Evolutionary conservation across 2,797 vertebrate genomes (phyloP), one percentile per base, ranked within the genome.

Genomic region (Danio aesculapii): DNA sequence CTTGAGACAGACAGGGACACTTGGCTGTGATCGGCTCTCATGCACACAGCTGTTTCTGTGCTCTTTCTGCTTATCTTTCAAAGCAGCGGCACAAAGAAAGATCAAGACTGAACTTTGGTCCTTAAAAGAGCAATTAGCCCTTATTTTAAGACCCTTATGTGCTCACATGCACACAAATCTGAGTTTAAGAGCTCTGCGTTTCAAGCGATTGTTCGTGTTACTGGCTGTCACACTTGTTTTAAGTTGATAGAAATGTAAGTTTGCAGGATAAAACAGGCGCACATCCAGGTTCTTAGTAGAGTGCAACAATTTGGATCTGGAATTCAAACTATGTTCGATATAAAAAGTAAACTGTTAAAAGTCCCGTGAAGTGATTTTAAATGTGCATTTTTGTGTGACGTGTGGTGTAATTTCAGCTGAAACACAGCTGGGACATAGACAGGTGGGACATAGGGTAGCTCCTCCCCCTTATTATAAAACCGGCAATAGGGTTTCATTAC

Each of bases 1-100:
- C 76, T 90, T 67, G 83, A 89, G 85, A 86, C 77, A 89, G 90
- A 85, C 4, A 73, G 88, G 85, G 80, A 86, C 90, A 92, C 88
- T 89, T 90, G 92, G 83, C 83, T 77, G 81, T 81, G 77, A 84
- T 55, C 9, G 64, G 30, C 74, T 5, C 77, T 81, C 67, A 75
- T 74, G 17, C 84, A 73, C 50, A 74, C 80, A 79, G 57, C 73
- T 84, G 74, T 81, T 75, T 83, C 59, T 77, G 46, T 66, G 17
- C 75, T 75, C 11, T 14, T 61, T 77, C 47, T 67, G 41, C 75
- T 39, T 82, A 64, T 75, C 16, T 74, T 58, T 75, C 57, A 58
- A 71, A 83, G 11, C 61, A 75, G 87, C 91, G 91, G 90, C 63
- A 61, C n/a, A 59, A 43, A 61, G 76, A 78, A 84, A 82, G 59